Conservation (phyloP, 2,797 vertebrate genomes). For the Lepilemur septentrionalis region DNA sequence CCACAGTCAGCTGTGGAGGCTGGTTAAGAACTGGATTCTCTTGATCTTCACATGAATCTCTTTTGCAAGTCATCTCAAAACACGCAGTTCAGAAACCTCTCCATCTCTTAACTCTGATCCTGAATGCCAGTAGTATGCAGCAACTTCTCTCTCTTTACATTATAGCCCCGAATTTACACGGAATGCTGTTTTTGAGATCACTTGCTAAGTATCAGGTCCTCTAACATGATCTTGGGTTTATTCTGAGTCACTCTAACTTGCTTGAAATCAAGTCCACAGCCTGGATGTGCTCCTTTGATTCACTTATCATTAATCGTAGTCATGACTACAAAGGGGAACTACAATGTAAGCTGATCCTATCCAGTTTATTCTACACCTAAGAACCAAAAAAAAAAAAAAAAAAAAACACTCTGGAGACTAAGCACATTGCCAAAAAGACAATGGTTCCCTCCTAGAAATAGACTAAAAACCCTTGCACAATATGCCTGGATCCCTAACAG, state of each 20-base stretch:
- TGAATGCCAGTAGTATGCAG: background rate
- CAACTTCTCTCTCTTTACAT: background rate
- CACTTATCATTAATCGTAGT: background rate
- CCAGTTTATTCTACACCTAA: background rate
- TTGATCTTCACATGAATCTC: constrained; percentile 14
- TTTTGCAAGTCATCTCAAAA: background rate
- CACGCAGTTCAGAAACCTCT: background rate
- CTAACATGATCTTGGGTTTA: background rate
- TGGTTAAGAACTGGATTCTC: background rate
- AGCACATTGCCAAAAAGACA: background rate
- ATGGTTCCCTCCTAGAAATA: background rate
- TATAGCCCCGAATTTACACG: background rate
- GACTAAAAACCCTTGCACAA: background rate
- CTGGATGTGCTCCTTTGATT: background rate
- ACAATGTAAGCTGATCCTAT: background rate
- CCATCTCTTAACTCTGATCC: background rate
- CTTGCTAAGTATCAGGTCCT: background rate
- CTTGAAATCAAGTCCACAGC: background rate
- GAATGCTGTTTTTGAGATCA: background rate
- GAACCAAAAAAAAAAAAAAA: background rate
- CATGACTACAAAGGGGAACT: background rate
- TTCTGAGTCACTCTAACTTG: background rate
- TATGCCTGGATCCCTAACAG: background rate
- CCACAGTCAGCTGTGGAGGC: constrained; percentile 47
- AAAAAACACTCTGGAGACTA: background rate